Base-by-base conservation (phyloP, 2,888 invertebrate genomes). In the Furcula furcula region DNA sequence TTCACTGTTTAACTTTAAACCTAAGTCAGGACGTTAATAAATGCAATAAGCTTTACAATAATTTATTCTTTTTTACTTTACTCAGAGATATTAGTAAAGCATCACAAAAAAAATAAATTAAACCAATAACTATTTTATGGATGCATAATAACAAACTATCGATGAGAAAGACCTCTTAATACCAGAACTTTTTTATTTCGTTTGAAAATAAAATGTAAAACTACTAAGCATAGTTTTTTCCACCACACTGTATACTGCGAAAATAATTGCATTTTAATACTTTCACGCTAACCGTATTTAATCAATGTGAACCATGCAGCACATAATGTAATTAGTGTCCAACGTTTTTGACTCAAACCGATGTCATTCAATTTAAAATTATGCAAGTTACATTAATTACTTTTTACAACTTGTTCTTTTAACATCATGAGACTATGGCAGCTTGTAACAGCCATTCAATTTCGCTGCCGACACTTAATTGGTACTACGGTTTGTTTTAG, bases 341-440 rank as follows among this genome's bases (percentile, higher is more conserved):
- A 32, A 59, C 64, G 57, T 55, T 47, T 39, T 46, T 31, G 44
- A 41, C 36, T 44, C 37, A 19, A 35, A 26, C 40, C 30, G 34
- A 40, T 38, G 46, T 44, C 58, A 55, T 63, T 64, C 59, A 56
- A 60, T 65, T 61, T 45, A 56, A 62, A 58, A 63, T 67, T 62
- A 62, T 63, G 36, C 54, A 63, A 54, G 52, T 53, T 53, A 47
- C 61, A 55, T 47, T 57, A 52, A 58, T 64, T 54, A 55, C 45
- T 70, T 72, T 71, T 72, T 71, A 62, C 45, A 34, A 32, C 27
- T 38, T 44, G 11, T 21, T 9, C 31, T 47, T 40, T 50, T 54
- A 44, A 39, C 44, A 41, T 48, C 51, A 33, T 38, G 28, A 43
- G 37, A 31, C 41, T 38, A 40, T 45, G 55, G 50, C 49, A 44